Conservation (phyloP, 2,888 invertebrate genomes). For the Gastrophysa polygoni region DNA sequence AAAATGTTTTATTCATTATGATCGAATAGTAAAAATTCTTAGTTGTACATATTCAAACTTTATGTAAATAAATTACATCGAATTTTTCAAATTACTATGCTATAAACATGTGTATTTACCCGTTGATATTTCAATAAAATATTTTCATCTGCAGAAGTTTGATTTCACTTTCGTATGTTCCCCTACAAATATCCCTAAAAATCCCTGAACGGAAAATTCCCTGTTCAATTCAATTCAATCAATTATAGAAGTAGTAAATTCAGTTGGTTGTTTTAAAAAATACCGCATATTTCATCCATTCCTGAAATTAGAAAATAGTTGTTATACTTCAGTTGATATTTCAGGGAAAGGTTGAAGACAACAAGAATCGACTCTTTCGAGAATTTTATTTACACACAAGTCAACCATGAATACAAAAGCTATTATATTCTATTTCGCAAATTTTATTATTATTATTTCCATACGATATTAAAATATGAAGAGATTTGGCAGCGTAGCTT, state of each 20-base stretch:
- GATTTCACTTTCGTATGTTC: too few species aligned
- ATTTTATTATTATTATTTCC: neutral
- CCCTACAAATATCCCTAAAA: too few species aligned
- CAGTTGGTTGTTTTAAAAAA: too few species aligned
- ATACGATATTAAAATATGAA: neutral
- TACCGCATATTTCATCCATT: too few species aligned
- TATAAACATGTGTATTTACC: slow-evolving; percentile 38
- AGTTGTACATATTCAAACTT: slow-evolving; percentile 35
- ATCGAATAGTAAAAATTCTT: slow-evolving; percentile 16
- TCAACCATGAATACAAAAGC: neutral
- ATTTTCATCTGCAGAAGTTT: slow-evolving; percentile 38
- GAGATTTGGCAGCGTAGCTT: neutral
- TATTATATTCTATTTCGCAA: neutral
- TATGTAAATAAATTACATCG: slow-evolving; percentile 41
- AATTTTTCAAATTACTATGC: slow-evolving; percentile 36
- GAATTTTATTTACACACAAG: neutral
- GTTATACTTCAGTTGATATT: too few species aligned
- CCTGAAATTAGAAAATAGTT: too few species aligned
- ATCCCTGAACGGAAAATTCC: too few species aligned
- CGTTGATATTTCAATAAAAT: slow-evolving; percentile 41
- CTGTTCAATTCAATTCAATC: too few species aligned
- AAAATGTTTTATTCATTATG: slow-evolving; percentile 13
- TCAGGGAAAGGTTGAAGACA: too few species aligned
- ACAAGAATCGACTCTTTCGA: too few species aligned
- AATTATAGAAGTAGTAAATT: too few species aligned